Conservation (phyloP, 2,113 vertebrate species). For the Varanus komodoensis region DNA sequence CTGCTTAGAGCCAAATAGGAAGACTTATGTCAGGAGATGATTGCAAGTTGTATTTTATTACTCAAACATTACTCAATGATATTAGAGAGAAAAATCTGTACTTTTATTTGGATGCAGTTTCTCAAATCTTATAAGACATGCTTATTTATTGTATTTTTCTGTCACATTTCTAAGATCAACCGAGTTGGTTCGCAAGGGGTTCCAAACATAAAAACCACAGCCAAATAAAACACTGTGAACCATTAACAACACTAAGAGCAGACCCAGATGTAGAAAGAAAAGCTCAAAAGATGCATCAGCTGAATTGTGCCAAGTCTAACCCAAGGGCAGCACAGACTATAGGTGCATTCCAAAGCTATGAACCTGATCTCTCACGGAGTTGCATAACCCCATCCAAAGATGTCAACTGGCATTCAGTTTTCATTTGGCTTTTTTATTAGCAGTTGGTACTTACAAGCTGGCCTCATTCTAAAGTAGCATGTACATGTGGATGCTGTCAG, state of each 20-base stretch:
- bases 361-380: too few relatives aligned
- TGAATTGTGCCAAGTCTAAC: too few relatives aligned
- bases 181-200: too few relatives aligned
- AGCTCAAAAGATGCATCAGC: too few relatives aligned
- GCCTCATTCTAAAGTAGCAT: accelerated
- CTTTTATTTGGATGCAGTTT: neutral
- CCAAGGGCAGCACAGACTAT: too few relatives aligned
- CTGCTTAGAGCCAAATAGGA: neutral
- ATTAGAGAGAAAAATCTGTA: neutral
- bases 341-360: too few relatives aligned
- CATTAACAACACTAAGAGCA: too few relatives aligned
- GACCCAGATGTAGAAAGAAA: too few relatives aligned
- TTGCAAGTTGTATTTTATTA: neutral
- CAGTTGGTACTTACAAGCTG: accelerated
- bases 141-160: neutral
- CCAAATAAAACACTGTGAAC: too few relatives aligned
- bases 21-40: neutral
- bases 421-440: accelerated
- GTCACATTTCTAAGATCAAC: too few relatives aligned
- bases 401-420: neutral
- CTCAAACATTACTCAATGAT: accelerated
- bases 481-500: neutral
- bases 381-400: too few relatives aligned
- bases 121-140: neutral
- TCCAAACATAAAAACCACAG: too few relatives aligned